Evolutionary conservation across 2,888 invertebrate genomes (phyloP).

Genomic region (Rhyacophila evoluta): DNA sequence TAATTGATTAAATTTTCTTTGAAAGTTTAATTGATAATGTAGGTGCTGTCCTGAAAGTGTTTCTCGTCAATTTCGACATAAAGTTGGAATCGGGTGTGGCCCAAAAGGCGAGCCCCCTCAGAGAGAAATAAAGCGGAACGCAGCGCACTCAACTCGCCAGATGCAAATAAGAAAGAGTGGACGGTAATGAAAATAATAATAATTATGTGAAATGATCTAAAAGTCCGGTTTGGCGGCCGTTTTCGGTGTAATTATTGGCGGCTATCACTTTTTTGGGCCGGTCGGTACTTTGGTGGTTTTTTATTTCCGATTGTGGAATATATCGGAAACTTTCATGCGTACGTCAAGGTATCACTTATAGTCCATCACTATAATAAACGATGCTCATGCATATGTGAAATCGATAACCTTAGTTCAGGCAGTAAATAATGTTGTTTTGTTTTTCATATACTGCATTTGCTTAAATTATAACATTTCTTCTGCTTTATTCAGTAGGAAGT

Average conservation of each 20-base stretch:
- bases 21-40: no score
- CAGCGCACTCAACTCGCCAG: neutral
- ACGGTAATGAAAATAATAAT: neutral
- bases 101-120: slow-evolving; percentile 18
- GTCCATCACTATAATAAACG: no score
- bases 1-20: no score
- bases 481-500: no score
- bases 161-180: slow-evolving; percentile 19
- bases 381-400: no score
- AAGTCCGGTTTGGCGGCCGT: slow-evolving; percentile 6
- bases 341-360: no score
- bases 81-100: slow-evolving; percentile 10
- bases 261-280: slow-evolving; percentile 2
- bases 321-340: neutral
- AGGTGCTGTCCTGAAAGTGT: neutral
- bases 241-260: neutral
- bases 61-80: neutral
- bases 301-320: neutral
- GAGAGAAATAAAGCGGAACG: slow-evolving; percentile 4
- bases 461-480: no score
- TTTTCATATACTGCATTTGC: no score
- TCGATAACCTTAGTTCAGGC: no score
- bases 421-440: no score
- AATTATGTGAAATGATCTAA: slow-evolving; percentile 17
- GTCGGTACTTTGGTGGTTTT: neutral